Evolutionary conservation across 2,888 invertebrate species (phyloP), one percentile per base, ranked within the genome.

Genomic region (Chesias legatella): DNA sequence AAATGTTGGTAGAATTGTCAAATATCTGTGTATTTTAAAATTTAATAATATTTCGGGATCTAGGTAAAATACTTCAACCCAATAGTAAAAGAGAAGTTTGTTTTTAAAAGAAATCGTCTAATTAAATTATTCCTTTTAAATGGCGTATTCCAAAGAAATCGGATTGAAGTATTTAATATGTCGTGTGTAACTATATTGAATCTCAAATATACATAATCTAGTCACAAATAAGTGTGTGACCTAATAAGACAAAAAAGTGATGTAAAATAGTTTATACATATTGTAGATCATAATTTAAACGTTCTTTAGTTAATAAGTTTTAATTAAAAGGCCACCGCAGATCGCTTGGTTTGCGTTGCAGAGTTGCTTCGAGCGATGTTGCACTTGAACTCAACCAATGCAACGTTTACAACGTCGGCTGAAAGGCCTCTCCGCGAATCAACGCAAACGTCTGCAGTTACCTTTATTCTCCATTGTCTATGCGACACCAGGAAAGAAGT

Each of bases 191-290:
- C 33, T 21, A 34, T 46, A 53, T 35, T 41, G 63, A 70, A 63
- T 62, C 62, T 61, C 60, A 48, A 52, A 33, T 53, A 45, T 54
- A 50, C 50, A 40, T 60, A 56, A 34, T 63, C 61, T 72, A 72
- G 70, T 66, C 70, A 70, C 60, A 59, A n/a, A 57, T 46, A 69
- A 13, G n/a, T 59, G 58, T 55, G 63, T 60, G 61, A 73, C 61
- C 68, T 73, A n/a, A 67, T 68, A 75, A 81, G 81, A 81, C 81
- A 80, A 71, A 62, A 82, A 79, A 81, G 82, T 83, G 82, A 82
- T 84, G 73, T 79, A 74, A 63, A 64, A 70, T 82, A 83, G 77
- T 64, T 68, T 53, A 51, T 24, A 39, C 26, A 23, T 22, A 33
- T 29, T 3, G 13, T n/a, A n/a, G 13, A 2, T 17, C 13, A 17